Evolutionary conservation across 2,113 vertebrate genomes (phyloP), one percentile per base, ranked within the genome.

Genomic region (Catharus fuscescens): DNA sequence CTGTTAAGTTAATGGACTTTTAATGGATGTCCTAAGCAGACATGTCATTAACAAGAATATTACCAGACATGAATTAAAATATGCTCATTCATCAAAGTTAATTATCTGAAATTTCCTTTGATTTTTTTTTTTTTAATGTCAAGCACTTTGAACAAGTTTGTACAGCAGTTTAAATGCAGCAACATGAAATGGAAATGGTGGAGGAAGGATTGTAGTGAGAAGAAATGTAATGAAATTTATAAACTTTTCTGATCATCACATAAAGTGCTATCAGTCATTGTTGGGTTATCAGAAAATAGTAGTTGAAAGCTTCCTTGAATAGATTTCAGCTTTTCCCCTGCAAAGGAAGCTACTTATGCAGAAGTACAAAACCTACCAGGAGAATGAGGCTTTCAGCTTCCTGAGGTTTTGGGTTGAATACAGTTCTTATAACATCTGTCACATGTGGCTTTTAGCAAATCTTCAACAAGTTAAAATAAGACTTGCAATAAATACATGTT

Each of bases 1-100:
- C 96, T 98, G 89, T 98, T 97, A 97, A 97, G 69, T 96, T 97
- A 98, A 98, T 98, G 97, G 96, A 96, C 92, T 98, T 98, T 97
- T 98, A 98, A 98, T 98, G 96, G 91, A 95, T 98, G 86, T 98
- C 96, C 97, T 98, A 97, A 96, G 95, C 95, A 98, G 97, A 91
- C 90, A 92, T 96, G 96, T 96, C 96, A 96, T 98, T 97, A 98
- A 97, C 96, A 85, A 96, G 94, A 97, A 97, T 97, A 97, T 98
- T 98, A 88, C 93, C 87, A 85, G 97, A 94, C 83, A 72, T 93
- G 95, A 95, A 97, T 97, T 97, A 96, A 97, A 98, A 97, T 90
- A 79, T 89, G 86, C n/a, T 86, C 91, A 86, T 97, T 97, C 89
- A 94, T 98, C 96, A 98, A 95, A 97, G 97, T 97, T 98, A 98